Percentiles rank a stretch among this genome's conserved stretches.
These are phyloP conservation scores for Menura novaehollandiae DNA, from an alignment of 2,113 vertebrate species.

Conservation along the genomic window DNA sequence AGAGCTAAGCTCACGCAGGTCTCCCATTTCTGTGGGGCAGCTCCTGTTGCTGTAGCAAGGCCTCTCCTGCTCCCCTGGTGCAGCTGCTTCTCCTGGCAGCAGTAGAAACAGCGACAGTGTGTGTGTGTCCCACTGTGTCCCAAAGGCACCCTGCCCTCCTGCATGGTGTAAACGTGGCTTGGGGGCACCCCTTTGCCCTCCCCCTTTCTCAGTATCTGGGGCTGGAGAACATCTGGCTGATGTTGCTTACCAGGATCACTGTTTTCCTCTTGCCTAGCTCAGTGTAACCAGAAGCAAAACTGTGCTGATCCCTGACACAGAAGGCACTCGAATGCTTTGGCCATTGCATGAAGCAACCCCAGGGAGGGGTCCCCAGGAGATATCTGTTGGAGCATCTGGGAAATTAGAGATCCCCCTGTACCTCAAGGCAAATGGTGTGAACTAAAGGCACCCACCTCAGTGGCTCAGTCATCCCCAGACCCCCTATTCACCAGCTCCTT, in stretches of 20 bases:
- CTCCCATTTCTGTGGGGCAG: background rate
- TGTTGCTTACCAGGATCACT: background rate
- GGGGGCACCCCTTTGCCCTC: background rate
- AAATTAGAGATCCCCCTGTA: background rate
- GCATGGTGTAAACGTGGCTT: fast-evolving
- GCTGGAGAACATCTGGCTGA: background rate
- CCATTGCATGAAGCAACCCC: background rate
- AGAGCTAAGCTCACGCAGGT: background rate
- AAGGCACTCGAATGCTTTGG: fast-evolving
- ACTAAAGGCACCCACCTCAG: background rate
- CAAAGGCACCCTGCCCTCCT: background rate
- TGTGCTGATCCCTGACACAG: background rate
- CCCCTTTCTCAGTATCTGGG: background rate
- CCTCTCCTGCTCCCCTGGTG: fast-evolving
- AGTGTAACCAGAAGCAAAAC: background rate
- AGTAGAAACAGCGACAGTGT: background rate
- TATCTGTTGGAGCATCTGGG: background rate
- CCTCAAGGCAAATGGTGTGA: background rate
- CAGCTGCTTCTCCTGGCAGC: background rate
- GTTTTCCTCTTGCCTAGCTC: background rate
- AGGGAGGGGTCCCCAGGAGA: background rate
- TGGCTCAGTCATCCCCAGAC: background rate
- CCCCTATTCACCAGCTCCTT: fast-evolving
- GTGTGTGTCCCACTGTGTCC: fast-evolving
- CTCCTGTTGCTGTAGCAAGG: background rate